These are phyloP conservation scores for Loris lydekkerianus DNA, from an alignment of 2,797 vertebrate species.

Conservation along the genomic window DNA sequence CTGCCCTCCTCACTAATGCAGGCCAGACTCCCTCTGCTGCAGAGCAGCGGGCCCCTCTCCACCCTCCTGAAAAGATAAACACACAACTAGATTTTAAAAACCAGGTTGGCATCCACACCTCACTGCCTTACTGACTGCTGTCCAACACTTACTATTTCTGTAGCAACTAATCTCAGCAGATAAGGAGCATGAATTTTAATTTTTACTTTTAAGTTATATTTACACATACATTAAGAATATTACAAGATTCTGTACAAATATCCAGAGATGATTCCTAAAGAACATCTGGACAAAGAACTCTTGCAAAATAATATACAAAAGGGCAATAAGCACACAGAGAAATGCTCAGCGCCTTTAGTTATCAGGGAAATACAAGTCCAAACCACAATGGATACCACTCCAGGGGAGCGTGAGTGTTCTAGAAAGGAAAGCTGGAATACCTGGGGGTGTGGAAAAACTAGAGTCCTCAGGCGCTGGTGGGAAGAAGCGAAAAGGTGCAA, in stretches of 20 bases:
- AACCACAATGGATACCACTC: neutral
- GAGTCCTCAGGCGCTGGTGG: neutral
- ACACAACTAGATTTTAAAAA: neutral
- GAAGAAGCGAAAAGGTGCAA: neutral
- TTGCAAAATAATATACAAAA: neutral
- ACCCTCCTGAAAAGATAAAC: neutral
- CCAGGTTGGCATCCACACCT: neutral
- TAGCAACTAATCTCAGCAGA: neutral
- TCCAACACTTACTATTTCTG: neutral
- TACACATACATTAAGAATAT: neutral
- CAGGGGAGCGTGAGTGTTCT: neutral
- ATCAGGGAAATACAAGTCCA: constrained; percentile 23
- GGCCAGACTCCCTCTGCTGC: neutral
- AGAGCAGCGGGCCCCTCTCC: too few relatives aligned
- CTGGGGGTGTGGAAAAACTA: neutral
- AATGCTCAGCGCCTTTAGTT: neutral
- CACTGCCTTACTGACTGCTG: neutral
- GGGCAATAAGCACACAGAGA: neutral
- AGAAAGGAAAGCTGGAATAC: neutral
- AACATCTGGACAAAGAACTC: neutral
- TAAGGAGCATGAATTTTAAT: neutral
- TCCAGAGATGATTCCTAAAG: neutral
- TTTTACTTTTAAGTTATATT: constrained; percentile 19
- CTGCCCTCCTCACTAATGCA: neutral
- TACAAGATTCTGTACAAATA: neutral